Base-by-base conservation (phyloP, 2,113 vertebrate species). In the Lamprologus speciosus region DNA sequence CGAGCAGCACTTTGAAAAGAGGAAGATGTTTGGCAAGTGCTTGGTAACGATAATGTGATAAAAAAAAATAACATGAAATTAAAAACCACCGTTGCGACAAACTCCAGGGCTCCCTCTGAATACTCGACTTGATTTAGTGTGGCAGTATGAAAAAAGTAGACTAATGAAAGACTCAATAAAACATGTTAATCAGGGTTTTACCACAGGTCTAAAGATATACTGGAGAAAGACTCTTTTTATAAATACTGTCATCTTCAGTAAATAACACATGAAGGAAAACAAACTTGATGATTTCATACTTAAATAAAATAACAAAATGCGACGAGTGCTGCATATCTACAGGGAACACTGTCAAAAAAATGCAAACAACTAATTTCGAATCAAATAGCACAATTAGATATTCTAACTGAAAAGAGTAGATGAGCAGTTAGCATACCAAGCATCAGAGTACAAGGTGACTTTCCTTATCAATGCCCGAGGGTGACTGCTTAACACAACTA, bases 401-500 rank as follows among this genome's bases (percentile, higher is more conserved):
- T 50, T 88, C 17, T 53, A 3, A 51, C 3, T 75, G 28, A 73
- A 84, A 84, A 21, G 21, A 83, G 63, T 13, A 47, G 28, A 68
- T 81, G 35, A 87, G 63, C 47, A 82, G 81, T 90, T 84, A 79
- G 26, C 47, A 85, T 88, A 81, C 63, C 65, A 70, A 87, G 79
- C 94, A 94, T 95, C 83, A 90, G 89, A 95, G 85, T 90, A 91
- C 91, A 90, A 60, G 87, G 88, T 94, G 95, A 95, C 94, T 95
- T 95, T 92, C 82, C 31, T 83, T 78, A 87, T 84, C 23, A 11
- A 50, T 35, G 81, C 92, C 82, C 6, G 11, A 55, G 90, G 95
- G 92, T 82, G 86, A 90, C 91, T 84, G 90, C 91, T 85, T 85
- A 86, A 85, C 57, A 86, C 79, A 87, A 92, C 92, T 91, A 75